Evolutionary conservation across 2,888 invertebrate species (phyloP).

Genomic region (Omphaloscelis lunosa): DNA sequence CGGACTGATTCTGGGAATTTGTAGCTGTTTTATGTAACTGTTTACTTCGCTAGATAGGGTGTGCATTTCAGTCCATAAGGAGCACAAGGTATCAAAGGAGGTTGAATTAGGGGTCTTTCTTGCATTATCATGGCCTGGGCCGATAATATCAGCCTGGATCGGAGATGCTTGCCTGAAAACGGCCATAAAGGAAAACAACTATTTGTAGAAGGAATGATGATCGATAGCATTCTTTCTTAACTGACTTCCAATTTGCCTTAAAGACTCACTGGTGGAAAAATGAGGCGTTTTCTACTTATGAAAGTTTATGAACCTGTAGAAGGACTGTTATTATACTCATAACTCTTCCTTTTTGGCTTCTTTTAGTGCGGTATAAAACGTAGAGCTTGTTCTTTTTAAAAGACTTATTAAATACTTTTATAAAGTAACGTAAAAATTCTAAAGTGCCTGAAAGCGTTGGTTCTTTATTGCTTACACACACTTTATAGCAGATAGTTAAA

Average conservation of each 20-base stretch:
- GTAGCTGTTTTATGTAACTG: background rate
- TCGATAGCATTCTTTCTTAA: too few relatives aligned
- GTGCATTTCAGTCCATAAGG: too few relatives aligned
- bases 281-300: background rate
- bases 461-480: constrained; percentile 21
- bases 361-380: constrained; percentile 28
- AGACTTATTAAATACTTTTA: constrained; percentile 33
- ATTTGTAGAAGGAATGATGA: too few relatives aligned
- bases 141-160: too few relatives aligned
- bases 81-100: too few relatives aligned
- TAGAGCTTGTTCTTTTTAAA: constrained; percentile 19
- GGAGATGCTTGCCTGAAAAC: too few relatives aligned
- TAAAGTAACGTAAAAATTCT: constrained; percentile 12
- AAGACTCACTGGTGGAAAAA: background rate
- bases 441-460: background rate
- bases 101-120: too few relatives aligned
- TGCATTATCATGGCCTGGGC: too few relatives aligned
- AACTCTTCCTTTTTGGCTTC: constrained; percentile 17
- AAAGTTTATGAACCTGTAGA: constrained; percentile 19
- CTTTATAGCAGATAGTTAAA: constrained; percentile 3
- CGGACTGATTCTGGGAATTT: background rate
- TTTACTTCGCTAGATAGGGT: background rate
- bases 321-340: constrained; percentile 19
- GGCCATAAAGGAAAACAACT: too few relatives aligned
- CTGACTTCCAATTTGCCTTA: too few relatives aligned